A percentile compares a stretch with the other conserved stretches of the same genome.
Conservation (phyloP, 2,113 vertebrate species). For the Argyrosomus japonicus region DNA sequence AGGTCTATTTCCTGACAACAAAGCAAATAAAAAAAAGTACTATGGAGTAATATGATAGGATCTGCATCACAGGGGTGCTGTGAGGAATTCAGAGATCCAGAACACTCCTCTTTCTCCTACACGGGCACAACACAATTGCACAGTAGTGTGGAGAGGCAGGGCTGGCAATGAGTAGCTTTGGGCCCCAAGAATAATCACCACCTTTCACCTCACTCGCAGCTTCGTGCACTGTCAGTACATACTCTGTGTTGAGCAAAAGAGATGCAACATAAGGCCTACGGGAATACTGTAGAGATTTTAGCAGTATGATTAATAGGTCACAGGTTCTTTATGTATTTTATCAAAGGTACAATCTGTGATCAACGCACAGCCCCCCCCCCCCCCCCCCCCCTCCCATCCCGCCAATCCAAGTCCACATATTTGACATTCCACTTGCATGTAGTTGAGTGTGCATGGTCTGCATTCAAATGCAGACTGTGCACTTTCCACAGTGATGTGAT, state of each 20-base stretch:
- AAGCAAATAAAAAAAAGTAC: neutral
- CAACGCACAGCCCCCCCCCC: neutral
- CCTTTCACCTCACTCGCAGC: slow-evolving; percentile 44
- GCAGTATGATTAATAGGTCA: neutral
- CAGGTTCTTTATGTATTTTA: neutral
- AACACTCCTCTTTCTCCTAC: neutral
- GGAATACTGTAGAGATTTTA: neutral
- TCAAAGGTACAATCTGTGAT: slow-evolving; percentile 12
- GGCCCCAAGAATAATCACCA: slow-evolving; percentile 47
- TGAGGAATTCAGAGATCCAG: slow-evolving; percentile 9
- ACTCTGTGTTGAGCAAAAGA: slow-evolving; percentile 3
- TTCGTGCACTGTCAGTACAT: slow-evolving; percentile 14
- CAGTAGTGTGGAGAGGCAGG: neutral
- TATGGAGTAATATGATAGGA: slow-evolving; percentile 1
- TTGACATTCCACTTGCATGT: slow-evolving; percentile 45
- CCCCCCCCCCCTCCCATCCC: neutral
- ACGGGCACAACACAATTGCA: slow-evolving; percentile 6
- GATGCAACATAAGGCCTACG: neutral
- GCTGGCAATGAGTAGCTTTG: slow-evolving; percentile 16
- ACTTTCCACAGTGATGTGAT: slow-evolving; percentile 16
- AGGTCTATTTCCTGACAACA: neutral
- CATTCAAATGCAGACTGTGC: slow-evolving; percentile 21
- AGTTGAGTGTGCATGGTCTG: slow-evolving; percentile 28
- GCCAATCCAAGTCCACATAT: slow-evolving; percentile 12
- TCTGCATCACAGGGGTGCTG: neutral